phyloP scores from a whole-genome alignment of 2,888 invertebrate genomes.

The Gastrophysa polygoni region DNA sequence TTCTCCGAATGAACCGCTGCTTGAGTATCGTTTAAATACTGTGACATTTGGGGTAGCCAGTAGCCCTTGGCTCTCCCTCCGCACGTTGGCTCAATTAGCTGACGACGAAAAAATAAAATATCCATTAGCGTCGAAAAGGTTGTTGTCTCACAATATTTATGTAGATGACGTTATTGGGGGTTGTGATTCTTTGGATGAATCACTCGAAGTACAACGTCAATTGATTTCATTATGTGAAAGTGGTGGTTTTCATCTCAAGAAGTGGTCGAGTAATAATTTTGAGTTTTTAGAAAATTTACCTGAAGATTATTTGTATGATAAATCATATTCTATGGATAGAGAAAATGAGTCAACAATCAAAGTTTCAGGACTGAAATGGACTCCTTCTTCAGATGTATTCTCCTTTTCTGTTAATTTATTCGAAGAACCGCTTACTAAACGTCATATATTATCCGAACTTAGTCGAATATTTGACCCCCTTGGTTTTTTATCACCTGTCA shows the following conservation, averaged over 20 bases:
- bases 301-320: constrained; percentile 2
- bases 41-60: neutral
- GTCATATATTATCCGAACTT: too few species aligned
- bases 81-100: neutral
- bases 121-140: neutral
- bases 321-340: neutral
- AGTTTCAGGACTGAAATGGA: constrained; percentile 4
- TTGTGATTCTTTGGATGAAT: neutral
- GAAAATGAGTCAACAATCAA: constrained; percentile 5
- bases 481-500: neutral
- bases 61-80: constrained; percentile 6
- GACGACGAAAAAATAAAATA: neutral
- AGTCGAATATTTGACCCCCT: constrained; percentile 4
- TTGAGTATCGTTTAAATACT: neutral
- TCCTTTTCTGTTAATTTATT: neutral
- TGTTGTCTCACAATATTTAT: constrained; percentile 1
- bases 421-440: neutral
- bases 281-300: constrained; percentile 6
- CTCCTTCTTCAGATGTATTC: too few species aligned
- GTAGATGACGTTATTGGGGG: constrained; percentile 4
- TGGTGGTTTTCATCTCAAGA: constrained; percentile 2
- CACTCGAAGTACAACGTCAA: neutral
- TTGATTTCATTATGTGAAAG: neutral
- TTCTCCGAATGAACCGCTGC: neutral
- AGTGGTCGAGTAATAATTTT: too few species aligned